Evolutionary conservation across 2,888 invertebrate genomes (phyloP).

Genomic region (Beris morrisii): DNA sequence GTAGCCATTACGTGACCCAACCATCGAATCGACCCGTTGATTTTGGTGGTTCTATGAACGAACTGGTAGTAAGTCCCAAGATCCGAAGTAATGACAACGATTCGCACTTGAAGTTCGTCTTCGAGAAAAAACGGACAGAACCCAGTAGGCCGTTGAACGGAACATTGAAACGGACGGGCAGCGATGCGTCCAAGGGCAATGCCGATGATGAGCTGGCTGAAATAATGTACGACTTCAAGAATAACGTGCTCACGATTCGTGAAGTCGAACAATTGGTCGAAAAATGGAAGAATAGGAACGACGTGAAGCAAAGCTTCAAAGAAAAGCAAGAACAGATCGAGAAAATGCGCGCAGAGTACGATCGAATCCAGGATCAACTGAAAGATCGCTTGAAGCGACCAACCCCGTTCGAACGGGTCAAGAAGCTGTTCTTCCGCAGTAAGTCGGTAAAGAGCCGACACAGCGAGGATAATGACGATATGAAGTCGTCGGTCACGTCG

Average conservation of each 20-base stretch:
- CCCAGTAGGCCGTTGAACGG: constrained; percentile 43
- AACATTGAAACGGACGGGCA: constrained; percentile 53
- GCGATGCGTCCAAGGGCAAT: constrained; percentile 53
- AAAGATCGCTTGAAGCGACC: constrained; percentile 75
- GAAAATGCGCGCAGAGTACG: constrained; percentile 79
- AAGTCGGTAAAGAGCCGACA: constrained; percentile 41
- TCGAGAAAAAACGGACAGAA: constrained; percentile 35
- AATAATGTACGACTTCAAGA: constrained; percentile 86
- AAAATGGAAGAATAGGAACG: constrained; percentile 84
- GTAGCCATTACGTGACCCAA: constrained; percentile 53
- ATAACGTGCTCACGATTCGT: constrained; percentile 81
- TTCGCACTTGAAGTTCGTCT: constrained; percentile 38
- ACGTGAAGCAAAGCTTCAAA: constrained; percentile 81
- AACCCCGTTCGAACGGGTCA: constrained; percentile 78
- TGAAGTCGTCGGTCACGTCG: constrained; percentile 53
- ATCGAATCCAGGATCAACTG: constrained; percentile 76
- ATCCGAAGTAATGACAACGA: constrained; percentile 12
- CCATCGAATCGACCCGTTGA: constrained; percentile 55
- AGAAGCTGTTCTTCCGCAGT: constrained; percentile 73
- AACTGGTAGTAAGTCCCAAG: neutral
- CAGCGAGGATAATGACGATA: constrained; percentile 47
- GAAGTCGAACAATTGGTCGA: constrained; percentile 84
- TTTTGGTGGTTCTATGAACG: constrained; percentile 38
- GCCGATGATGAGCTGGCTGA: constrained; percentile 77
- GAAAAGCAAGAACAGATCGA: constrained; percentile 83